These are phyloP conservation scores for Corythaixoides concolor DNA, from an alignment of 2,113 vertebrate species.

Conservation along the genomic window DNA sequence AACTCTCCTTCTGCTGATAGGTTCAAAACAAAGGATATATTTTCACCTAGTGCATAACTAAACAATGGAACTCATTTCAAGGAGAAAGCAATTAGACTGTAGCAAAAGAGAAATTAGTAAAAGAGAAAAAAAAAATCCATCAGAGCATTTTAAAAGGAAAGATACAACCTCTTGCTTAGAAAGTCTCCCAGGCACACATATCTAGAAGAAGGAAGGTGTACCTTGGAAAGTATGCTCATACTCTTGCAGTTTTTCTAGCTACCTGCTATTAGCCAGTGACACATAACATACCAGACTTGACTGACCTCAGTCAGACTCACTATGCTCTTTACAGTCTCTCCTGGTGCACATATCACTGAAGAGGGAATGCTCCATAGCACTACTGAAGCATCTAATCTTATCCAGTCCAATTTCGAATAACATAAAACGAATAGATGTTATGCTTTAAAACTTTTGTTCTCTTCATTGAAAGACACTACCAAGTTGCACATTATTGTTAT, in stretches of 20 bases:
- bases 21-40: neutral
- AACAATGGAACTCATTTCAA: neutral
- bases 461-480: neutral
- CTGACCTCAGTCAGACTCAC: fast-evolving
- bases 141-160: neutral
- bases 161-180: neutral
- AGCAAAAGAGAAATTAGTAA: neutral
- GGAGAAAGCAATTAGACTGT: neutral
- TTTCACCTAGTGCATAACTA: neutral
- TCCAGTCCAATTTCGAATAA: neutral
- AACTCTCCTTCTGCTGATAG: neutral
- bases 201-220: neutral
- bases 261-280: neutral
- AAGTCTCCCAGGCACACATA: neutral
- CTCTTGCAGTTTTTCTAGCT: neutral
- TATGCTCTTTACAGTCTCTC: fast-evolving
- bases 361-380: neutral
- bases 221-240: neutral
- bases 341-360: neutral
- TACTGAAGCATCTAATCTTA: neutral
- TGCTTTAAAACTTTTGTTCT: neutral
- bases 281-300: neutral
- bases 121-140: neutral
- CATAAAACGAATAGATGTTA: neutral
- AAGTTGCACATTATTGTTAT: neutral